These are phyloP conservation scores for Aix galericulata DNA, from an alignment of 2,113 vertebrate species.

Conservation along the genomic window DNA sequence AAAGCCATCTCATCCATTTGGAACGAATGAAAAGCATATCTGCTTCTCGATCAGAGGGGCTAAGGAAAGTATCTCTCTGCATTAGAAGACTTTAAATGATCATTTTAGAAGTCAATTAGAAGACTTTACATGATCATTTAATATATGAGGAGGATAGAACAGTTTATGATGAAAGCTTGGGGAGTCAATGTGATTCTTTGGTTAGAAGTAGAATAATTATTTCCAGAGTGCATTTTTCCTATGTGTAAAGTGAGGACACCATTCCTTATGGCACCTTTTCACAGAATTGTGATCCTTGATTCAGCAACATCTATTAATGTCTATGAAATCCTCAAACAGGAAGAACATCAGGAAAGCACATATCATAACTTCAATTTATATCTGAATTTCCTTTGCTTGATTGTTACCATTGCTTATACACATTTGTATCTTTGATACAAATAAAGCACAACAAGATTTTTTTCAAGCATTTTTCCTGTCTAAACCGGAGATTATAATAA, in stretches of 20 bases:
- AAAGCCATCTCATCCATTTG: slow-evolving; percentile 25
- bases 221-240: not conserved
- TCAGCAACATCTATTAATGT: not conserved
- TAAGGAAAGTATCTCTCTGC: not conserved
- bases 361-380: not conserved
- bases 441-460: not conserved
- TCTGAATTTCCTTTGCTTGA: not conserved
- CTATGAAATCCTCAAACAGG: not conserved
- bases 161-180: not conserved
- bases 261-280: not conserved
- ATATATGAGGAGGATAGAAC: not conserved
- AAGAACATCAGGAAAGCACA: not conserved
- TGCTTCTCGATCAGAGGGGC: not conserved
- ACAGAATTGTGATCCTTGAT: not conserved
- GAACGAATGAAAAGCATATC: not conserved
- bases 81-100: not conserved
- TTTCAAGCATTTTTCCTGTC: not conserved
- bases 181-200: not conserved
- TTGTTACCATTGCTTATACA: not conserved
- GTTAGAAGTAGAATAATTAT: not conserved
- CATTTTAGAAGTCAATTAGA: not conserved
- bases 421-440: not conserved
- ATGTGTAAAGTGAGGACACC: not conserved
- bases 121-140: not conserved
- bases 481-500: not conserved